A percentile compares a stretch with the other conserved stretches of the same genome.
phyloP scores from a whole-genome alignment of 2,888 invertebrate genomes.

The Monopis laevigella region DNA sequence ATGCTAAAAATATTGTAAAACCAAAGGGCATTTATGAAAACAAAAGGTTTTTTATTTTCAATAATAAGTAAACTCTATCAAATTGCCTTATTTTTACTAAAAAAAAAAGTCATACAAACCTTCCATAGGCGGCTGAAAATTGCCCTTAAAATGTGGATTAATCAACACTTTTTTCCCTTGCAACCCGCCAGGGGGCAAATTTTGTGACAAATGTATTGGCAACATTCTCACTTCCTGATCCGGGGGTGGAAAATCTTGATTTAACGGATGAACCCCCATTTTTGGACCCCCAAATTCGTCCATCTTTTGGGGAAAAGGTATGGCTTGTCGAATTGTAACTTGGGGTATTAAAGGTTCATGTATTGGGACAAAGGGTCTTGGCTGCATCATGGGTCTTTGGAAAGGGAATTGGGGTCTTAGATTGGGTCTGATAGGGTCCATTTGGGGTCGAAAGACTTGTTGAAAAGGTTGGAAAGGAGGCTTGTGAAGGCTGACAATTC shows the following conservation, averaged over 20 bases:
- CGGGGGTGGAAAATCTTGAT: conserved; percentile 15
- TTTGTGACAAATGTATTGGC: conserved; percentile 40
- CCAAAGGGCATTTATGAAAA: no score
- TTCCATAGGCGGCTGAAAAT: conserved; percentile 51
- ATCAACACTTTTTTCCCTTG: conserved; percentile 72
- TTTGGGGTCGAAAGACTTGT: neutral
- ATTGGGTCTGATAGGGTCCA: neutral
- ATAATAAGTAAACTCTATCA: no score
- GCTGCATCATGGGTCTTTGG: conserved; percentile 25
- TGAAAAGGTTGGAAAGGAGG: neutral
- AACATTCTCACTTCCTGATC: conserved; percentile 53
- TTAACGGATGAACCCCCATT: neutral
- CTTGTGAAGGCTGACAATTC: neutral
- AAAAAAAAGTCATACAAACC: no score
- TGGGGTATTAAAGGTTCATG: conserved; percentile 29
- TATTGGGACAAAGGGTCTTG: conserved; percentile 27
- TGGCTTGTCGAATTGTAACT: conserved; percentile 39
- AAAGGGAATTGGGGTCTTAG: conserved; percentile 24
- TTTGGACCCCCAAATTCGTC: no score
- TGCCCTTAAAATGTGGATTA: conserved; percentile 74
- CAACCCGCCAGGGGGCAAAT: conserved; percentile 40
- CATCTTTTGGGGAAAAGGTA: conserved; percentile 22
- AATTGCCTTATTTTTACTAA: no score
- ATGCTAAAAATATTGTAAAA: no score
- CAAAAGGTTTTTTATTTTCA: no score